Conservation (phyloP, 2,888 invertebrate species). For the Serripes groenlandicus region DNA sequence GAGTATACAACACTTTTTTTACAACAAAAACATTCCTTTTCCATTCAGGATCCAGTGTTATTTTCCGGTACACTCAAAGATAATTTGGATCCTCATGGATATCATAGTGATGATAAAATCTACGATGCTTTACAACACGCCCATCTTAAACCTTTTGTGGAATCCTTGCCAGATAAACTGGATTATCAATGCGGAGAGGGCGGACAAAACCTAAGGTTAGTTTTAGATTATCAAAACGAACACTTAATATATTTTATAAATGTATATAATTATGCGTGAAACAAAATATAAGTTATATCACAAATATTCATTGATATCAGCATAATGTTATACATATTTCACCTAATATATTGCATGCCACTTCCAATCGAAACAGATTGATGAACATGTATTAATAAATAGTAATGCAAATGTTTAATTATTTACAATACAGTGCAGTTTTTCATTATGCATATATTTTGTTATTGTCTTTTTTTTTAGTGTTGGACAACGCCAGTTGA, state of each 20-base stretch:
- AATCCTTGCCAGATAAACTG: conserved; percentile 5
- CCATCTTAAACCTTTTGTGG: conserved; percentile 7
- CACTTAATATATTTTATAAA: neutral
- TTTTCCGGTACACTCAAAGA: conserved; percentile 83
- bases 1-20: too few species aligned
- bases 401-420: too few species aligned
- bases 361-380: too few species aligned
- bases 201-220: conserved; percentile 15
- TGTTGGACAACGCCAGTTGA: conserved; percentile 77
- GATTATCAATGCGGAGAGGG: conserved; percentile 22
- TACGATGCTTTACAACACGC: conserved; percentile 80
- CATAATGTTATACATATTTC: too few species aligned
- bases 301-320: too few species aligned
- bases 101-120: conserved; percentile 79
- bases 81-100: conserved; percentile 85
- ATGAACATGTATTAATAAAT: too few species aligned
- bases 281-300: too few species aligned
- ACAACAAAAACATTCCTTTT: neutral
- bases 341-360: too few species aligned
- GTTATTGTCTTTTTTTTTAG: conserved; percentile 48
- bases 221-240: neutral
- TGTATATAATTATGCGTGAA: too few species aligned
- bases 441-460: too few species aligned
- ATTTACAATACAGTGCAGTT: too few species aligned
- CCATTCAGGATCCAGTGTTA: conserved; percentile 83